Evolutionary conservation across 92 coral and sea anemone genomes (phyloP), one percentile per base, ranked within the genome.

Genomic region (Parazoanthus darwini): DNA sequence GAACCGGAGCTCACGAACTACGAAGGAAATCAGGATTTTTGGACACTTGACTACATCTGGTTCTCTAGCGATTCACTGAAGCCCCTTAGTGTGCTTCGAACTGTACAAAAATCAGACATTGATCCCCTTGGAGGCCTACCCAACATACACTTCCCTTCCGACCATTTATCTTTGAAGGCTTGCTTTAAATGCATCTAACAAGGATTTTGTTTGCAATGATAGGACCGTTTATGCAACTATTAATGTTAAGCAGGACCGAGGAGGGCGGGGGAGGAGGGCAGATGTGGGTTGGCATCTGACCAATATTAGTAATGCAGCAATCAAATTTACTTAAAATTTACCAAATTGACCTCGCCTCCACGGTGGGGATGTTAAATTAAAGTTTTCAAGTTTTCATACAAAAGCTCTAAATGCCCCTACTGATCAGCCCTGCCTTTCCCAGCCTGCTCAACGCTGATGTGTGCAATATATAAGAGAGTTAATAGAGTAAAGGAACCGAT

Each of bases 1-100:
- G 98, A 95, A 76, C 98, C 98, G 2, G 89, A 89, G 43, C 77
- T 91, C 39, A 95, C 94, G 15, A 82, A 85, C 71, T 59, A 73
- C 80, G 98, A 95, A 77, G 92, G 89, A 71, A 91, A 86, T 8
- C 78, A 90, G 18, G 9, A 54, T 50, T 29, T 75, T 50, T 94
- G 96, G 93, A 90, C 94, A 4, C 81, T 91, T 46, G 98, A 96
- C 79, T 96, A 96, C 91, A 91, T 96, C 80, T 96, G 96, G 96
- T 91, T 92, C 59, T 93, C 94, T 18, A 91, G 91, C 6, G 91
- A 85, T 46, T 86, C 88, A 26, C 85, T 96, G 36, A 83, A 73
- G 36, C 94, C 91, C 54, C 88, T 89, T 22, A 88, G 94, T 48
- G 96, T 88, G 3, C 73, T 96, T 42, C 91, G 92, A 71, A 88